Percentiles rank a stretch among this genome's conserved stretches.
Evolutionary conservation across 2,888 invertebrate genomes (phyloP).

Genomic region (Trisateles emortualis): DNA sequence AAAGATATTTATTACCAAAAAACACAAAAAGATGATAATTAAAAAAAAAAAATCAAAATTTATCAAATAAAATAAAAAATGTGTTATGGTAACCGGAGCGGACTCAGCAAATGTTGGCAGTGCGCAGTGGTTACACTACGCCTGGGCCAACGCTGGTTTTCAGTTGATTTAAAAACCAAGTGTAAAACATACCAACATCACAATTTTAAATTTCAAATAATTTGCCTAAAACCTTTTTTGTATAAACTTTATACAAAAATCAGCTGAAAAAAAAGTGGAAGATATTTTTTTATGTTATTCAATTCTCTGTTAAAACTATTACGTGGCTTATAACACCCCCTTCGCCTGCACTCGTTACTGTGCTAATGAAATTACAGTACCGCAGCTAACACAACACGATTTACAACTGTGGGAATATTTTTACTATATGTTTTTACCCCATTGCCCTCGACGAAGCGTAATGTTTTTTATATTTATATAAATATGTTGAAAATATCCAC

Average conservation of each 20-base stretch:
- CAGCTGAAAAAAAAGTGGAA: conserved; percentile 22
- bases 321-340: conserved; percentile 49
- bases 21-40: too few species aligned
- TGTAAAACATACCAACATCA: not conserved
- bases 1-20: too few species aligned
- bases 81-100: too few species aligned
- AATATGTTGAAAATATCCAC: too few species aligned
- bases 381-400: conserved; percentile 64
- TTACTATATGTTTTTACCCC: conserved; percentile 47
- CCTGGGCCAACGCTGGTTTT: too few species aligned
- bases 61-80: too few species aligned
- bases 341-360: conserved; percentile 48
- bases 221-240: conserved; percentile 7
- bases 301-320: conserved; percentile 36
- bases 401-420: conserved; percentile 54
- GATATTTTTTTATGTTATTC: conserved; percentile 33
- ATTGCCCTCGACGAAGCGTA: conserved; percentile 23
- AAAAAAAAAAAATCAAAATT: too few species aligned
- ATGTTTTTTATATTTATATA: too few species aligned
- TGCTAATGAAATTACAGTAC: conserved; percentile 69
- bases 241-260: conserved; percentile 8
- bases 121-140: too few species aligned
- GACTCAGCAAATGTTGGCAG: too few species aligned
- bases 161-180: too few species aligned
- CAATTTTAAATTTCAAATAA: too few species aligned